A percentile compares a stretch with the other conserved stretches of the same genome.
These are phyloP conservation scores for Epiblema foenella DNA, from an alignment of 2,888 invertebrate genomes.

Conservation along the genomic window DNA sequence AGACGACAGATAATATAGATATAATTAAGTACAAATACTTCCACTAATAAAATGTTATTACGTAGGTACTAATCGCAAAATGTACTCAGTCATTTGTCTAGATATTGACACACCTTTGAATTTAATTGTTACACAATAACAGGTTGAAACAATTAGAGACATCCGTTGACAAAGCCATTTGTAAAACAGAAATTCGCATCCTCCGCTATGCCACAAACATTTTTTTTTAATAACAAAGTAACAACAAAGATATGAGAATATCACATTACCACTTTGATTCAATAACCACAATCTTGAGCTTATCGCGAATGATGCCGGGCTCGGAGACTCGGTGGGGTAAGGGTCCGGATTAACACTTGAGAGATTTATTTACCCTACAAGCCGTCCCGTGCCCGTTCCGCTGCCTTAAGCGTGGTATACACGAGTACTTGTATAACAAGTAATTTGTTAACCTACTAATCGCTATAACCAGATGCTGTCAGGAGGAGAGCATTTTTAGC, in stretches of 20 bases:
- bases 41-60: too few relatives aligned
- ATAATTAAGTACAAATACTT: too few relatives aligned
- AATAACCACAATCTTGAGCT: slow-evolving; percentile 38
- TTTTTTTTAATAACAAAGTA: background rate
- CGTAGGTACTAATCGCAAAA: too few relatives aligned
- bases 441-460: background rate
- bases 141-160: background rate
- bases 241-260: slow-evolving; percentile 15
- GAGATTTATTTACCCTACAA: slow-evolving; percentile 47
- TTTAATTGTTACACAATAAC: too few relatives aligned
- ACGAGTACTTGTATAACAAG: background rate
- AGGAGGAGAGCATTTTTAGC: background rate
- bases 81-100: too few relatives aligned
- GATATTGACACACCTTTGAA: too few relatives aligned
- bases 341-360: slow-evolving; percentile 50
- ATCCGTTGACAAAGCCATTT: background rate
- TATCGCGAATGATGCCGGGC: slow-evolving; percentile 32
- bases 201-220: background rate
- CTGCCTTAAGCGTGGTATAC: slow-evolving; percentile 20
- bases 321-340: slow-evolving; percentile 19
- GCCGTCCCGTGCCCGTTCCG: slow-evolving; percentile 24
- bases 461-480: background rate
- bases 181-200: background rate
- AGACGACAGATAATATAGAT: too few relatives aligned
- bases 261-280: slow-evolving; percentile 37